Conservation (phyloP, 2,113 vertebrate genomes). For the Ancistrus triradiatus region DNA sequence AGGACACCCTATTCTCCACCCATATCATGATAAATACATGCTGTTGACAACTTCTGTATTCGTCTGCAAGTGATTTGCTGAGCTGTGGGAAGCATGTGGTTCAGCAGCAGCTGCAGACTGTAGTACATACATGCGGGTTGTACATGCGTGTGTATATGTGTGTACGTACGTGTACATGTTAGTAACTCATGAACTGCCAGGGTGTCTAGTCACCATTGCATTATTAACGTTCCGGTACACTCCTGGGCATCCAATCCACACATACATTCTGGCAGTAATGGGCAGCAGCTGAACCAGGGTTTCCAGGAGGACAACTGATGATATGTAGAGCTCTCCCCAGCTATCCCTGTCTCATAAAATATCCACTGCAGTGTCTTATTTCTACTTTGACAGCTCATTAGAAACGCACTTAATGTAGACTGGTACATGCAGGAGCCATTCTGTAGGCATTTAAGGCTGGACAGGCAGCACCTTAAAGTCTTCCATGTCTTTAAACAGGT, state of each 20-base stretch:
- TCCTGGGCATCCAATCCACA: constrained; percentile 60
- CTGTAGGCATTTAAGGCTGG: constrained; percentile 30
- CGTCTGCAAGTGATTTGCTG: constrained; percentile 35
- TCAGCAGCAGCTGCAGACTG: constrained; percentile 58
- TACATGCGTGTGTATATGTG: not conserved
- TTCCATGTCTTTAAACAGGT: too few species aligned
- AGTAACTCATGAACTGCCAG: constrained; percentile 67
- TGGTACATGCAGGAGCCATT: constrained; percentile 21
- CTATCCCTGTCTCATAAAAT: constrained; percentile 20
- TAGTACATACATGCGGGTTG: not conserved
- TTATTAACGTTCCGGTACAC: constrained; percentile 73
- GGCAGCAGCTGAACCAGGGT: constrained; percentile 73
- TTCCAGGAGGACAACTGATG: constrained; percentile 73
- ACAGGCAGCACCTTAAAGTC: not conserved
- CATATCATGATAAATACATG: constrained; percentile 21
- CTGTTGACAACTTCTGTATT: constrained; percentile 32
- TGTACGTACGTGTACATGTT: constrained; percentile 30
- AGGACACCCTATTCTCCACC: not conserved
- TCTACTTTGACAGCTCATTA: constrained; percentile 37
- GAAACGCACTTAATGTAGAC: constrained; percentile 28
- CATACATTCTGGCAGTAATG: constrained; percentile 76
- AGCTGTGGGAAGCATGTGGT: constrained; percentile 54
- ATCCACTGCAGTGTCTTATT: constrained; percentile 37
- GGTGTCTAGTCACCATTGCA: constrained; percentile 61
- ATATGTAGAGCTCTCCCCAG: constrained; percentile 39